A percentile compares a stretch with the other conserved stretches of the same genome.
phyloP scores from a whole-genome alignment of 2,888 invertebrate species.

The Pemphredon lugubris region DNA sequence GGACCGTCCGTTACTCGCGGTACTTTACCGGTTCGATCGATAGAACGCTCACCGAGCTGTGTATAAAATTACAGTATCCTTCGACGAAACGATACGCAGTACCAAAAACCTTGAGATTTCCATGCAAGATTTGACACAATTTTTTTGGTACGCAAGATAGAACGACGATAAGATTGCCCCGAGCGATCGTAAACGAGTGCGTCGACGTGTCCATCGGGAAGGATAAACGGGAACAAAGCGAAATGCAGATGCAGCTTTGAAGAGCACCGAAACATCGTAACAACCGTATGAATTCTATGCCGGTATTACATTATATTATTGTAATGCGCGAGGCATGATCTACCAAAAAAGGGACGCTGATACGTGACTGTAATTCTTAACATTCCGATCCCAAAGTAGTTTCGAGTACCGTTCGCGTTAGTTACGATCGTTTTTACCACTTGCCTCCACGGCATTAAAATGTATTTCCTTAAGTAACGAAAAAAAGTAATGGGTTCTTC shows the following conservation, averaged over 20 bases:
- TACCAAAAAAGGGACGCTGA: slow-evolving; percentile 38
- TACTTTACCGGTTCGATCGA: too few species aligned
- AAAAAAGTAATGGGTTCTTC: slow-evolving; percentile 11
- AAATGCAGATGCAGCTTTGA: neutral
- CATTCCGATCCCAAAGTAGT: slow-evolving; percentile 42
- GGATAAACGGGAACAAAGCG: neutral
- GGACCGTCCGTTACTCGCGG: neutral
- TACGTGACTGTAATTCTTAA: slow-evolving; percentile 55
- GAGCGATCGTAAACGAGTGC: too few species aligned
- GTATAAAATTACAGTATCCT: too few species aligned
- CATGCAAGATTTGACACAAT: too few species aligned
- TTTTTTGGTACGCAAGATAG: too few species aligned
- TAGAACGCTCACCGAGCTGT: too few species aligned
- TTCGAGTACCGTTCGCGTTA: slow-evolving; percentile 43
- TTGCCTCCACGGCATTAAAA: slow-evolving; percentile 22
- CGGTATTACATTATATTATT: slow-evolving; percentile 38
- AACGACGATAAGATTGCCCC: neutral
- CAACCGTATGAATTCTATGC: slow-evolving; percentile 40
- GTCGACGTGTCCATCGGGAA: too few species aligned
- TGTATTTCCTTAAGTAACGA: neutral
- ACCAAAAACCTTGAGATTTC: too few species aligned
- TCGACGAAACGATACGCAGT: too few species aligned
- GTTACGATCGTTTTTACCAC: slow-evolving; percentile 34
- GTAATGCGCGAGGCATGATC: slow-evolving; percentile 43
- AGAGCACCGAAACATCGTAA: neutral